These are phyloP conservation scores for Coreius guichenoti DNA, from an alignment of 2,797 vertebrate genomes.

Conservation along the genomic window DNA sequence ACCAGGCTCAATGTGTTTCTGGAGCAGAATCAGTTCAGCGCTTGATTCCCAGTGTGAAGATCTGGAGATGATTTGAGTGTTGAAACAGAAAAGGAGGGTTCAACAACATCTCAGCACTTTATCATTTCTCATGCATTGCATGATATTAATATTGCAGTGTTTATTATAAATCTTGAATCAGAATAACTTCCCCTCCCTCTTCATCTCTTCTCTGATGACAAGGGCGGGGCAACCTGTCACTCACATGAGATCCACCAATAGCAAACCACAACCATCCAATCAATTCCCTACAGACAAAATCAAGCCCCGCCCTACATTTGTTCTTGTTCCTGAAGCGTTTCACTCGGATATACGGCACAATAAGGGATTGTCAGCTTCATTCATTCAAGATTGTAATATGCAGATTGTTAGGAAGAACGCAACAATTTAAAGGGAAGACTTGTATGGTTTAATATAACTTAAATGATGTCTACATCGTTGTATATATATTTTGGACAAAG, in stretches of 20 bases:
- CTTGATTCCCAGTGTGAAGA: neutral
- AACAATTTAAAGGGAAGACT: neutral
- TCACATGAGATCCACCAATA: no score
- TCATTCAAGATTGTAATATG: slow-evolving; percentile 33
- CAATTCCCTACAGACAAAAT: no score
- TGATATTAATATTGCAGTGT: neutral
- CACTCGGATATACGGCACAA: neutral
- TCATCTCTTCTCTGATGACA: neutral
- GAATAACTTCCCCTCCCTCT: no score
- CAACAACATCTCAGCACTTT: neutral
- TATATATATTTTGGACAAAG: no score
- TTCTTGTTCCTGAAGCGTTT: neutral
- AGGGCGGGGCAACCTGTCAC: no score
- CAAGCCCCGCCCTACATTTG: no score
- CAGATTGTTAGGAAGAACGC: neutral
- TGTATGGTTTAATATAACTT: no score
- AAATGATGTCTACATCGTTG: no score
- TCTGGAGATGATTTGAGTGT: slow-evolving; percentile 21
- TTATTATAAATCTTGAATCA: neutral
- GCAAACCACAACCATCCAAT: no score
- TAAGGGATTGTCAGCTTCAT: neutral
- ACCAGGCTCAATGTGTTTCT: slow-evolving; percentile 53
- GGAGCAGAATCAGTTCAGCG: slow-evolving; percentile 35
- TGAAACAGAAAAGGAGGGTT: neutral
- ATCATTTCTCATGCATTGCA: neutral